A percentile compares a stretch with the other conserved stretches of the same genome.
Conservation (phyloP, 2,888 invertebrate genomes). For the Coenonympha arcania region DNA sequence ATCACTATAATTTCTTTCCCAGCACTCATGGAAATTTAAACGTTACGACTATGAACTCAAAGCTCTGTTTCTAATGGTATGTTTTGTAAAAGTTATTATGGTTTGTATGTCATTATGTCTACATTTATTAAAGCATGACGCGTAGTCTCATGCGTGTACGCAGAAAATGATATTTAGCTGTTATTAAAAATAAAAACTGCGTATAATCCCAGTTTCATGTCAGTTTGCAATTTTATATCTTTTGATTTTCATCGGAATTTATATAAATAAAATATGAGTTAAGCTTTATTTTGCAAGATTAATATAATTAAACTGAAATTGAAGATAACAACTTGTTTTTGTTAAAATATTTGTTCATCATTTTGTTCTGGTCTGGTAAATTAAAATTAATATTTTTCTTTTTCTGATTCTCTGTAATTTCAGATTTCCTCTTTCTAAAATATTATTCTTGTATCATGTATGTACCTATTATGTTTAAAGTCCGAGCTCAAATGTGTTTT, state of each 20-base stretch:
- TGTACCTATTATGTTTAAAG: too few species aligned
- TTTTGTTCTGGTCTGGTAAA: too few species aligned
- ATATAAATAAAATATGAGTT: neutral
- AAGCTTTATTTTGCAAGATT: neutral
- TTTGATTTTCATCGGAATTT: constrained; percentile 17
- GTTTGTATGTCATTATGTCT: constrained; percentile 28
- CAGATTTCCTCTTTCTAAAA: too few species aligned
- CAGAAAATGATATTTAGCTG: constrained; percentile 21
- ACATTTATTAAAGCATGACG: constrained; percentile 29
- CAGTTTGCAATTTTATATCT: constrained; percentile 21
- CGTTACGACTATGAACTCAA: neutral
- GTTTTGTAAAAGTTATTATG: constrained; percentile 18
- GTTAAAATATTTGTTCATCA: too few species aligned
- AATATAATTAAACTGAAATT: too few species aligned
- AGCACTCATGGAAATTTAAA: neutral
- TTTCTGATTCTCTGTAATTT: too few species aligned
- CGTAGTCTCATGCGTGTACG: constrained; percentile 21
- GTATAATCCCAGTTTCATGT: constrained; percentile 18
- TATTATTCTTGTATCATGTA: too few species aligned
- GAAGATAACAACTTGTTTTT: too few species aligned
- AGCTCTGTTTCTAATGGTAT: constrained; percentile 7
- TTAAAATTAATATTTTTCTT: too few species aligned
- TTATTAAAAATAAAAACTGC: constrained; percentile 20
- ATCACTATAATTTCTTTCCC: constrained; percentile 25
- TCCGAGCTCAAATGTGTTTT: too few species aligned